These are phyloP conservation scores for Drosophila greeni DNA, from an alignment of 2,888 invertebrate genomes.

Conservation along the genomic window DNA sequence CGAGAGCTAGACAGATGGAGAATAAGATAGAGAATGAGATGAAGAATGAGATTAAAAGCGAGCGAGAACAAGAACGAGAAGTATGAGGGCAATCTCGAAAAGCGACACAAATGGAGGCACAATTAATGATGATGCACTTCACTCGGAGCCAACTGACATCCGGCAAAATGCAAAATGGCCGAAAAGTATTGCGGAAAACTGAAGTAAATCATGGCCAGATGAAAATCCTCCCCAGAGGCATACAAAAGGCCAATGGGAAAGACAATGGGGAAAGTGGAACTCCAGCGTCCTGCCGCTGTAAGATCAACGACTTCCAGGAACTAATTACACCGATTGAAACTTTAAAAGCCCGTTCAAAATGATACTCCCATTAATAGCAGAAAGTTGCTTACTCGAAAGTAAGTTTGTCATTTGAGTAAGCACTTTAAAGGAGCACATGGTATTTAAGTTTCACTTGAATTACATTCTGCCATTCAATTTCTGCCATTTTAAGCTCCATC, in stretches of 20 bases:
- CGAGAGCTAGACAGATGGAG: too few species aligned
- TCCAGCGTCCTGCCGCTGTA: not conserved
- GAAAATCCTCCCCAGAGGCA: not conserved
- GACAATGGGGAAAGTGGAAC: not conserved
- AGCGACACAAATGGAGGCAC: constrained; percentile 14
- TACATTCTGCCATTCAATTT: not conserved
- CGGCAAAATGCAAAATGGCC: constrained; percentile 5
- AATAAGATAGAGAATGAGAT: too few species aligned
- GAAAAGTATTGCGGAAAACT: constrained; percentile 13
- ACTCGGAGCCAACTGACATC: not conserved
- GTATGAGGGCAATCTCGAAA: not conserved
- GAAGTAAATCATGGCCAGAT: constrained; percentile 13
- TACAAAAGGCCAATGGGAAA: not conserved
- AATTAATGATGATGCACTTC: constrained; percentile 28
- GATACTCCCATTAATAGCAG: too few species aligned
- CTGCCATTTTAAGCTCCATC: constrained; percentile 1
- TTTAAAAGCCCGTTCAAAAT: not conserved
- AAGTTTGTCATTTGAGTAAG: too few species aligned
- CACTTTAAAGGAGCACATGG: not conserved
- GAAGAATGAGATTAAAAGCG: too few species aligned
- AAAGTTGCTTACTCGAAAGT: not conserved
- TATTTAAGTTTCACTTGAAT: not conserved
- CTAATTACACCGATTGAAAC: not conserved
- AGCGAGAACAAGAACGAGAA: too few species aligned
- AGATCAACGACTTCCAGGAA: not conserved